These are phyloP conservation scores for Enteromius argenteus DNA, from an alignment of 2,797 vertebrate genomes.

Conservation along the genomic window DNA sequence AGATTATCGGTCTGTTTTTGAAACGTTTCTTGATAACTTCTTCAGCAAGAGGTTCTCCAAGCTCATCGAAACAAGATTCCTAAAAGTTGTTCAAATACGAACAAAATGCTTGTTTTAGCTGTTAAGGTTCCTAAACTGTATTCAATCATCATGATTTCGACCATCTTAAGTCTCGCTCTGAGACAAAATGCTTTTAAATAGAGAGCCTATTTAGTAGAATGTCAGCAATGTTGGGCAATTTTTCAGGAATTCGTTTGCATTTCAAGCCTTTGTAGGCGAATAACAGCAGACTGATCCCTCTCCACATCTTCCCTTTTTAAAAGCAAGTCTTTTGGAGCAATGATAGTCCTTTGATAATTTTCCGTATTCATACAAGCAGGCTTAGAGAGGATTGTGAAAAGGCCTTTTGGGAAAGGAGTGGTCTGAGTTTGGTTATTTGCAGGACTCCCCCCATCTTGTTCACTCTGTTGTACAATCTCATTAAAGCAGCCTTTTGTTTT, in stretches of 20 bases:
- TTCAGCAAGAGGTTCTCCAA: neutral
- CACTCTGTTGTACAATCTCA: constrained; percentile 85
- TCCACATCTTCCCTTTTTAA: constrained; percentile 72
- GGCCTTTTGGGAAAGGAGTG: constrained; percentile 81
- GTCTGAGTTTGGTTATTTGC: constrained; percentile 76
- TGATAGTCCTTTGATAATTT: constrained; percentile 77
- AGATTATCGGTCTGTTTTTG: constrained; percentile 48
- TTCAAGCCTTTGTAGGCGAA: constrained; percentile 65
- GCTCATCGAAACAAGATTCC: neutral
- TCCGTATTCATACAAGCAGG: constrained; percentile 74
- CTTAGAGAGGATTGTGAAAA: constrained; percentile 82
- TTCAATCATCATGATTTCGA: constrained; percentile 13
- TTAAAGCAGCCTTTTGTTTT: constrained; percentile 87
- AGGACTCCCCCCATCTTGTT: constrained; percentile 66
- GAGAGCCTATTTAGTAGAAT: constrained; percentile 58
- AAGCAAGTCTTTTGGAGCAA: constrained; percentile 75
- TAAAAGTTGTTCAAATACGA: constrained; percentile 17
- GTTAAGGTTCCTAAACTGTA: constrained; percentile 35
- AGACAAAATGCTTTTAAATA: constrained; percentile 38
- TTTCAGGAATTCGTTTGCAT: constrained; percentile 66
- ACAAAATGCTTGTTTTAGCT: constrained; percentile 16
- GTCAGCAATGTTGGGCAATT: constrained; percentile 61
- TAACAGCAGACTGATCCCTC: constrained; percentile 71
- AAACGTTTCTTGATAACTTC: neutral
- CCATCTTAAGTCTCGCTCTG: constrained; percentile 26